Base-by-base conservation (phyloP, 92 coral and sea anemone species). In the Palythoa heliodiscus region DNA sequence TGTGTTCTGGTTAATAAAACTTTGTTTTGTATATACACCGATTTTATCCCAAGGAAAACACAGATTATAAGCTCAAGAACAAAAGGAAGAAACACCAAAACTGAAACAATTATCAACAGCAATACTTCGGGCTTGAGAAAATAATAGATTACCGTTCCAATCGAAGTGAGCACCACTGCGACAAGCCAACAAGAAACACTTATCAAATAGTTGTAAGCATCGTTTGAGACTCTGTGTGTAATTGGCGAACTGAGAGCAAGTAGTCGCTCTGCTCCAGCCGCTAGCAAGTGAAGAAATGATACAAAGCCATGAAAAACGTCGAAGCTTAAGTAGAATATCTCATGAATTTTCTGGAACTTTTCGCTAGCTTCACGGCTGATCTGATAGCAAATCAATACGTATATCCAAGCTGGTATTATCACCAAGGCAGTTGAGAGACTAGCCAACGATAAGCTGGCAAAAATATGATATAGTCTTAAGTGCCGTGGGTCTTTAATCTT, bases 301-400 rank as follows among this genome's bases (percentile, higher is more conserved):
- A 77, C 29, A n/a, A 9, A 7, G 17, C 82, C 82, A 35, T 76
- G 48, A 54, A 76, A 76, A 4, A 38, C 25, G 25, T 76, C 82
- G 68, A 76, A 76, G 69, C 82, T 76, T 70, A 52, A 76, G 69
- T 55, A 76, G 25, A 76, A 76, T 23, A 76, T 54, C 25, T 76
- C 50, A 43, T 76, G 69, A 25, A 24, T 55, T 24, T 76, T 76
- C 50, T 25, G 82, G 48, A 76, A 76, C 48, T 15, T 76, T 54
- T 76, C 82, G 17, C 82, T 25, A 23, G 82, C 47, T 76, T 76
- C 17, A 5, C n/a, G n/a, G n/a, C 38, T 68, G 39, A 76, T 14
- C 50, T 76, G 82, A 60, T 76, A 76, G 22, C 23, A 35, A 23
- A 55, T 13, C 69, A 76, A 40, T 13, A 54, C 17, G 47, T 39